These are phyloP conservation scores for Sinonovacula constricta DNA, from an alignment of 1,140 invertebrate genomes.

Conservation along the genomic window DNA sequence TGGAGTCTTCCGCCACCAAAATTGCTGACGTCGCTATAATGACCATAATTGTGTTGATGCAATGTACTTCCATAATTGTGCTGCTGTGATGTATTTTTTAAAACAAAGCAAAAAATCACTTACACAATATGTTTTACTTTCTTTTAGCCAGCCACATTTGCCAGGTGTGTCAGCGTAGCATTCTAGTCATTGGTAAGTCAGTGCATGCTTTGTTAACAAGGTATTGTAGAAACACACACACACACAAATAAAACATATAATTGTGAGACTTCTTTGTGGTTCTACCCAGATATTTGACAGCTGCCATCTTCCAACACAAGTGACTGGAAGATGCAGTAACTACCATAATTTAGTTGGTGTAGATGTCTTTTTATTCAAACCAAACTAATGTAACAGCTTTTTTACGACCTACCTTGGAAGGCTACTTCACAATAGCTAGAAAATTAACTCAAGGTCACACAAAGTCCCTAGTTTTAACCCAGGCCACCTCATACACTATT, in stretches of 20 bases:
- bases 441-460: no score
- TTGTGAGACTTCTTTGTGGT: neutral
- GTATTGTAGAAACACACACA: neutral
- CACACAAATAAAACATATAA: neutral
- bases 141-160: slow-evolving; percentile 84
- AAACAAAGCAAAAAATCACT: neutral
- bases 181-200: slow-evolving; percentile 84
- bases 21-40: no score
- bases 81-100: neutral
- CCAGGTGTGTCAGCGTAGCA: slow-evolving; percentile 86
- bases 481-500: no score
- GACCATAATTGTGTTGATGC: no score
- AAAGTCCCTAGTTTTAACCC: no score
- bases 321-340: neutral
- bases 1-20: neutral
- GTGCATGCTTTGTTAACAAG: neutral
- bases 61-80: no score
- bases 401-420: no score
- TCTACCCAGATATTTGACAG: neutral
- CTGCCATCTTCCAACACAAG: neutral
- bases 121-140: slow-evolving; percentile 14
- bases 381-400: no score
- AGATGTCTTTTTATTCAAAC: no score
- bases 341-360: neutral
- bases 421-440: no score